phyloP scores from a whole-genome alignment of 1,140 invertebrate species.

The Doryteuthis pealeii region DNA sequence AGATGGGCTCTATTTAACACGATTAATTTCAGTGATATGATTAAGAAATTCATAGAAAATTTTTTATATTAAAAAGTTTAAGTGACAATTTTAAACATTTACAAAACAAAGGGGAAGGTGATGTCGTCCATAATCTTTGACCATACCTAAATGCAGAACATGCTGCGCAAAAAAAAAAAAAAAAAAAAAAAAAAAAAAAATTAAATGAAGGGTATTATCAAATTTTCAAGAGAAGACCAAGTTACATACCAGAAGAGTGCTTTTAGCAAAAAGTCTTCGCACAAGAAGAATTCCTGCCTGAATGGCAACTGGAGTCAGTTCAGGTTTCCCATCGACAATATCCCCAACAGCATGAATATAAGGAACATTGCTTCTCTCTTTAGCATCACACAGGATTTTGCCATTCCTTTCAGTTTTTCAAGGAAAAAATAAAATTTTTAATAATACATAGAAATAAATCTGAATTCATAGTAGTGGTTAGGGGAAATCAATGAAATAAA shows the following conservation, averaged over 20 bases:
- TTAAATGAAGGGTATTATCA: no score
- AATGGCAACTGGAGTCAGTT: conserved; percentile 97
- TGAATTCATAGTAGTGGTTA: no score
- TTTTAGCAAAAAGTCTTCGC: conserved; percentile 53
- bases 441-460: conserved; percentile 6
- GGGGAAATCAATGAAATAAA: neutral
- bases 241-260: conserved; percentile 22
- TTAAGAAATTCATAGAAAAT: no score
- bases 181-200: no score
- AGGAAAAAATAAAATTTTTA: conserved; percentile 18
- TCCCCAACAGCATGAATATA: conserved; percentile 94
- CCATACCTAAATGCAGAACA: no score
- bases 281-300: conserved; percentile 88
- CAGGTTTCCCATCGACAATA: conserved; percentile 82
- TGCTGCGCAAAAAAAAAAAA: no score
- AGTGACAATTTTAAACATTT: no score
- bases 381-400: conserved; percentile 64
- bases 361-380: conserved; percentile 82
- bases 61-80: no score
- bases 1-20: no score
- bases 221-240: neutral
- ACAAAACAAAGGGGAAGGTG: no score
- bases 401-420: conserved; percentile 61
- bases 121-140: no score
- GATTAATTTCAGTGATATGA: no score